These are phyloP conservation scores for Cheilosia pagana DNA, from an alignment of 2,888 invertebrate genomes.

Conservation along the genomic window DNA sequence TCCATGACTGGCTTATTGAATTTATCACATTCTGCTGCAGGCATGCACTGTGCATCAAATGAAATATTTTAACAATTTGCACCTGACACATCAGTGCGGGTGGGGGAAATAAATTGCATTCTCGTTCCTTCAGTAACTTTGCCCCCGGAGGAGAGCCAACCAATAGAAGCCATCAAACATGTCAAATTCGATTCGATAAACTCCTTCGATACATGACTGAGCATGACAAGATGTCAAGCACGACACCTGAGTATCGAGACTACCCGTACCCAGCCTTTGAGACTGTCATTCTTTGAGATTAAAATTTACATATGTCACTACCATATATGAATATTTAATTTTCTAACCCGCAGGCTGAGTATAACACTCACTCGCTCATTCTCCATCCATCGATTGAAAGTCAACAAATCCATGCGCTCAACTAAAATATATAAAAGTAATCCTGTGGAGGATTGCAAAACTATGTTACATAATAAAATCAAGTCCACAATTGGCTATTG, in stretches of 20 bases:
- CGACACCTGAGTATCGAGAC: neutral
- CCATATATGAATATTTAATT: constrained; percentile 6
- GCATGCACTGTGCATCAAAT: constrained; percentile 5
- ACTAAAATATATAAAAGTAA: neutral
- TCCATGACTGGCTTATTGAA: too few species aligned
- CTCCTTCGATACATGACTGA: constrained; percentile 32
- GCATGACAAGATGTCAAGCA: constrained; percentile 8
- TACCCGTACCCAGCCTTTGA: neutral
- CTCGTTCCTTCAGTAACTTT: constrained; percentile 10
- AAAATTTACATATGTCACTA: constrained; percentile 20
- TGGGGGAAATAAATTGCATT: constrained; percentile 45
- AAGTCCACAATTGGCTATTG: constrained; percentile 10
- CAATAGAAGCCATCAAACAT: constrained; percentile 49
- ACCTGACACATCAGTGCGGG: constrained; percentile 30
- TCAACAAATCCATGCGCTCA: constrained; percentile 24
- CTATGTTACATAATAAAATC: neutral
- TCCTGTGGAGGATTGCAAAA: constrained; percentile 1
- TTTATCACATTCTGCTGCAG: neutral
- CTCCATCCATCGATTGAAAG: constrained; percentile 21
- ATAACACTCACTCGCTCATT: too few species aligned
- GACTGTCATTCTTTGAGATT: constrained; percentile 22
- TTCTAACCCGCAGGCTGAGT: too few species aligned
- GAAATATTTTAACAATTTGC: constrained; percentile 56
- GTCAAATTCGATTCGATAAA: constrained; percentile 62
- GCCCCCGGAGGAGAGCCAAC: neutral